Evolutionary conservation across 2,888 invertebrate species (phyloP), one percentile per base, ranked within the genome.

Genomic region (Lysandra coridon): DNA sequence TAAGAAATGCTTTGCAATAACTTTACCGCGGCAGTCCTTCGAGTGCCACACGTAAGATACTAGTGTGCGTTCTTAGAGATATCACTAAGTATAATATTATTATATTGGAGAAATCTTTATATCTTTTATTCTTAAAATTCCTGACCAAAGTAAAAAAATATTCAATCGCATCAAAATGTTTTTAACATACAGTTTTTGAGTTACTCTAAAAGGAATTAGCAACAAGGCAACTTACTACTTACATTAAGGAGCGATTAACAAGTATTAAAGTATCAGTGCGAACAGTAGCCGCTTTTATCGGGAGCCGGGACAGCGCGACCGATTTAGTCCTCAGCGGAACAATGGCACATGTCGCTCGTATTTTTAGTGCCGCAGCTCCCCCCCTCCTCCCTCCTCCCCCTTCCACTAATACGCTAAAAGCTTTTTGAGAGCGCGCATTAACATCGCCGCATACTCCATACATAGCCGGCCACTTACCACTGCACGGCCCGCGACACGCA

Each of bases 281-380:
- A 64, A 10, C 64, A 12, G 30, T 64, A 30, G 64, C 64, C 30
- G 64, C 6, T n/a, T n/a, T 62, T n/a, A 10, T 30, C 33, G 69
- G 4, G 33, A 33, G 33, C 14, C 33, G 33, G 64, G 23, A 23
- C 17, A 57, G 17, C 57, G 57, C 82, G 85, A 82, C 83, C 82
- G 82, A 84, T 83, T 83, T 83, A 83, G 85, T 85, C 85, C 86
- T 84, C 85, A 86, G 86, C 87, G 85, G 87, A 88, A 90, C 90
- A 90, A 90, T 90, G 90, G 89, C 90, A 90, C 90, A 89, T 90
- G 90, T 89, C 89, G 88, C 84, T 78, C 80, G 80, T 83, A 83
- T 83, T 83, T 83, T 83, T 83, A 83, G 83, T 80, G 79, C 37
- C 80, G 44, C 44, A 2, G 2, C 40, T 62, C 33, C 64, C 78